Evolutionary conservation across 1,140 invertebrate genomes (phyloP).

Genomic region (Apis laboriosa): DNA sequence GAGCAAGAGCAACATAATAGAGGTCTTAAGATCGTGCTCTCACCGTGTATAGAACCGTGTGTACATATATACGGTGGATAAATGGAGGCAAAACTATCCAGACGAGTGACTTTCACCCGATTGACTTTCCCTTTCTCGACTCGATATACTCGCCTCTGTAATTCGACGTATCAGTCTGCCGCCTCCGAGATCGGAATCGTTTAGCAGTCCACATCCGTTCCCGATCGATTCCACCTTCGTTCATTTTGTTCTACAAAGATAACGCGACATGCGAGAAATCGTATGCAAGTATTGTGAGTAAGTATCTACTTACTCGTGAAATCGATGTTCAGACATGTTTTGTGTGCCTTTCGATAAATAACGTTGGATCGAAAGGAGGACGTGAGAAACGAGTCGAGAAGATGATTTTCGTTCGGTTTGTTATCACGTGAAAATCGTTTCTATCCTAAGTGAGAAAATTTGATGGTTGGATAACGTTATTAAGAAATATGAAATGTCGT

Average conservation of each 20-base stretch:
- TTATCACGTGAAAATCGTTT: background rate
- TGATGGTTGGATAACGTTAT: background rate
- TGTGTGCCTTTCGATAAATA: background rate
- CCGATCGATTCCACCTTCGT: background rate
- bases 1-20: background rate
- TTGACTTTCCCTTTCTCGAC: slow-evolving; percentile 77
- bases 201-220: background rate
- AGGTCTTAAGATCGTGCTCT: slow-evolving; percentile 31
- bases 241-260: background rate
- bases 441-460: background rate
- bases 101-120: slow-evolving; percentile 65
- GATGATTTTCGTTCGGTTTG: background rate
- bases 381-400: background rate
- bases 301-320: no score
- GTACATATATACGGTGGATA: slow-evolving; percentile 16
- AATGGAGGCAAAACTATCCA: slow-evolving; percentile 58
- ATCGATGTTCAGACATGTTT: background rate
- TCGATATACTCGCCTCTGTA: slow-evolving; percentile 40
- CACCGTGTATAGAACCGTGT: slow-evolving; percentile 11
- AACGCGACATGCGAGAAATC: background rate
- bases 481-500: background rate
- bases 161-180: slow-evolving; percentile 35
- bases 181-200: slow-evolving; percentile 1
- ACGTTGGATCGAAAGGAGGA: background rate
- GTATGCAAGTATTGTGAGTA: no score